A percentile compares a stretch with the other conserved stretches of the same genome.
These are phyloP conservation scores for Scelioninae gen. 2 DNA, from an alignment of 2,888 invertebrate genomes.

Conservation along the genomic window DNA sequence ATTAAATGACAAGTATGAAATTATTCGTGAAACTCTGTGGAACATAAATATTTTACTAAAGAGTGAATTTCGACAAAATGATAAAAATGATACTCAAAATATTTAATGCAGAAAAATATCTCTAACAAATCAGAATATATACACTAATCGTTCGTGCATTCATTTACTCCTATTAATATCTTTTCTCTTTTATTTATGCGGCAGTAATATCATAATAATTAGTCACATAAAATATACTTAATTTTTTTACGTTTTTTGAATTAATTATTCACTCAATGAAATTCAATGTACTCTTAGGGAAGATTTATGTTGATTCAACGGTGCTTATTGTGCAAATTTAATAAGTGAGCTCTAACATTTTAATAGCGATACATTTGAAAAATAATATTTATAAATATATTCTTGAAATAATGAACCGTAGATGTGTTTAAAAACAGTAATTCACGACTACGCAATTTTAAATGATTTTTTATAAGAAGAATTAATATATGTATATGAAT, in stretches of 20 bases:
- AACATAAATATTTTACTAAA: background rate
- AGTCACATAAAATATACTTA: background rate
- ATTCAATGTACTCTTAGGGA: background rate
- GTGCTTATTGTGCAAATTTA: constrained; percentile 4
- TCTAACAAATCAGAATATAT: no score
- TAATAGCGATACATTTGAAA: background rate
- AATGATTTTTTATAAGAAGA: no score
- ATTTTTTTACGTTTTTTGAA: background rate
- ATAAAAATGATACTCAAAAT: no score
- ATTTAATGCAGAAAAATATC: no score
- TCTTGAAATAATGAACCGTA: no score
- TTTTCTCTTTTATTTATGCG: background rate
- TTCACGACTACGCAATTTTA: no score
- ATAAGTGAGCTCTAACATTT: background rate
- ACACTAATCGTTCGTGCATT: no score
- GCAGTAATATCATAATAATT: background rate
- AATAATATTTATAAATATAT: no score
- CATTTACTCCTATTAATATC: no score
- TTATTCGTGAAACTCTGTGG: constrained; percentile 16
- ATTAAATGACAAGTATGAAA: constrained; percentile 23
- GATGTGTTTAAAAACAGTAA: no score
- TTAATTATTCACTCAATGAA: constrained; percentile 1
- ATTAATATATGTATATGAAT: no score
- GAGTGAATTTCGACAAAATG: no score
- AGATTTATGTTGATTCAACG: constrained; percentile 9